These are phyloP conservation scores for Tragelaphus buxtoni DNA, from an alignment of 2,113 vertebrate genomes.

Conservation along the genomic window DNA sequence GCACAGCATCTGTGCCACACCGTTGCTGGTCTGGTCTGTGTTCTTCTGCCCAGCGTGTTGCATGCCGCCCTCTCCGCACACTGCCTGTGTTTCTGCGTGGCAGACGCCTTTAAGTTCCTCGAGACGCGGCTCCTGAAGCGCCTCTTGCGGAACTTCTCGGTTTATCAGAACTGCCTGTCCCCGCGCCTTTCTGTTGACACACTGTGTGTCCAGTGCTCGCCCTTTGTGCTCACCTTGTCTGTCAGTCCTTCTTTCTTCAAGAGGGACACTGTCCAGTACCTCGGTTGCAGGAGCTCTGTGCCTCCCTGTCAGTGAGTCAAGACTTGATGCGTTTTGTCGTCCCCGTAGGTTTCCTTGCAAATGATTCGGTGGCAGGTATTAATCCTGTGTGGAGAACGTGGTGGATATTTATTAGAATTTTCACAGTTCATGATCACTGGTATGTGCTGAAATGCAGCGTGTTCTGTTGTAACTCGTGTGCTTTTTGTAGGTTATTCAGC, in stretches of 20 bases:
- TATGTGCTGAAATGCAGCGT: not conserved
- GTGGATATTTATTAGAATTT: not conserved
- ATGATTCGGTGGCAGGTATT: not conserved
- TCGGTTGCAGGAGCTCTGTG: no score
- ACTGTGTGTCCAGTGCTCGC: fast-evolving
- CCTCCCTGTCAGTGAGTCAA: not conserved
- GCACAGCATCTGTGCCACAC: fast-evolving
- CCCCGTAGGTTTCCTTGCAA: not conserved
- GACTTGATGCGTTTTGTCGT: not conserved
- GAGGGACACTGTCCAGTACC: fast-evolving
- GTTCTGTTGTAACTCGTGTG: not conserved
- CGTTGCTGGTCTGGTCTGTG: fast-evolving
- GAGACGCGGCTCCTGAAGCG: not conserved
- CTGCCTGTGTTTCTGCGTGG: not conserved
- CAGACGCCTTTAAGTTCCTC: no score
- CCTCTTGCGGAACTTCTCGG: not conserved
- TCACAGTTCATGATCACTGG: not conserved
- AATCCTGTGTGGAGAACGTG: not conserved
- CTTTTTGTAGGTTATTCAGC: slow-evolving; percentile 88
- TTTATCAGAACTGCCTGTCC: not conserved
- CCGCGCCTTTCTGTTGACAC: not conserved
- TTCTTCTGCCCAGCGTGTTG: fast-evolving
- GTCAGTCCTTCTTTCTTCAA: not conserved
- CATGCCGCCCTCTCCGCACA: fast-evolving
- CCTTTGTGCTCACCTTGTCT: fast-evolving